Base-by-base conservation (phyloP, 2,113 vertebrate genomes). In the Plectropomus leopardus region DNA sequence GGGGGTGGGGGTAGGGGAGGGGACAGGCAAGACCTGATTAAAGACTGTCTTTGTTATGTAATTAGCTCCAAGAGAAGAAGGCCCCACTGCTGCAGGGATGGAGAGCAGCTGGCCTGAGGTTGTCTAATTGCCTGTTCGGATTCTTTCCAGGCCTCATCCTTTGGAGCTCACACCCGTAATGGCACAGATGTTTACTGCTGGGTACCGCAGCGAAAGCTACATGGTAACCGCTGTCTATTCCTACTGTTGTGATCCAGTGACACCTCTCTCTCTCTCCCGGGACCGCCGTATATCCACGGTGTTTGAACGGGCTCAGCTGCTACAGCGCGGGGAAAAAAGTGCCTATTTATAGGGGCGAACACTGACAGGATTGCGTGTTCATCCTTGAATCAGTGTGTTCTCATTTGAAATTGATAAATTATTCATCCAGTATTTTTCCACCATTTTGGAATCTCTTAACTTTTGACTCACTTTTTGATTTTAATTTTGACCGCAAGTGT, bases 1-100 rank as follows among this genome's bases (percentile, higher is more conserved):
- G 60, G 16, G 61, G 55, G 63, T 66, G 30, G 54, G 65, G 61
- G 72, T 21, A 53, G 79, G 30, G 78, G 76, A 78, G 57, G 71
- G 74, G 54, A 79, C 70, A 80, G 82, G 77, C 80, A 78, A 82
- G 88, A 88, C 91, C 90, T 91, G 89, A 94, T 93, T 93, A 92
- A 92, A 92, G 86, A 90, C 77, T 21, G 89, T 84, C 90, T 92
- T 93, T 91, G 90, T 94, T 92, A 92, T 93, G 91, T 89, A 93
- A 92, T 92, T 93, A 91, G 80, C 86, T 90, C 55, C 70, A 77
- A 88, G 83, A 86, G 83, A 91, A 89, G 87, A 89, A 83, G 87
- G 87, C 73, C 81, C 85, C 60, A 28, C 78, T 67, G 88, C 85
- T 80, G 77, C 90, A 68, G 79, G 70, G 84, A 85, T 89, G 86